These are phyloP conservation scores for Drosophila macrothrix DNA, from an alignment of 2,888 invertebrate genomes.

Conservation along the genomic window DNA sequence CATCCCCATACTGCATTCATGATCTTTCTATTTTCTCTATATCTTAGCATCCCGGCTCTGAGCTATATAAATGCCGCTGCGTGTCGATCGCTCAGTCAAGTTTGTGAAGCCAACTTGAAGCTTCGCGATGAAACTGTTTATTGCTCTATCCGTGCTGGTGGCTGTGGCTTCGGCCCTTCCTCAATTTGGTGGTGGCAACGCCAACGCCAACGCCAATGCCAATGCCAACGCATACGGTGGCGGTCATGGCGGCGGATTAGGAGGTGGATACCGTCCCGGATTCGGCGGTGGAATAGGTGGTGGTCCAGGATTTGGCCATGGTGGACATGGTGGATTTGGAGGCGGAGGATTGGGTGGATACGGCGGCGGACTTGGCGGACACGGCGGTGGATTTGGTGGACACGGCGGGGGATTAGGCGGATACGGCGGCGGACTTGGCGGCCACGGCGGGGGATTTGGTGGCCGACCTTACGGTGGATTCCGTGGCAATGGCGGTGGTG, in stretches of 20 bases:
- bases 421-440: conserved; percentile 4
- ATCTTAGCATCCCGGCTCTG: not conserved
- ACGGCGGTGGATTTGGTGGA: conserved; percentile 1
- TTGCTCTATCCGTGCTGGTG: conserved; percentile 48
- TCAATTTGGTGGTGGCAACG: conserved; percentile 12
- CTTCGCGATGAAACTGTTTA: conserved; percentile 59
- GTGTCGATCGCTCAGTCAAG: conserved; percentile 36
- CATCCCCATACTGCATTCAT: not conserved
- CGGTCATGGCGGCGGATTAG: conserved; percentile 6
- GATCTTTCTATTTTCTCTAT: not conserved
- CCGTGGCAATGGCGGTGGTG: conserved; percentile 16
- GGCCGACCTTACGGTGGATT: not conserved
- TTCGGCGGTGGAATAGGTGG: conserved; percentile 1
- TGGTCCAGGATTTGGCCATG: not conserved
- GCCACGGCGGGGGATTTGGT: not conserved
- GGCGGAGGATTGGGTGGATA: not conserved
- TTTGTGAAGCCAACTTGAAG: conserved; percentile 50
- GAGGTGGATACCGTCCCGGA: not conserved
- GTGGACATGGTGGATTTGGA: not conserved
- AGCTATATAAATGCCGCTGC: conserved; percentile 59
- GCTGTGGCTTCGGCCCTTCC: conserved; percentile 49
- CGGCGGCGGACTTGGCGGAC: conserved; percentile 3
- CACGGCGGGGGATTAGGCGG: conserved; percentile 1
- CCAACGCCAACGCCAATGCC: not conserved
- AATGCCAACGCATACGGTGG: not conserved